These are phyloP conservation scores for Taxidea taxus DNA, from an alignment of 2,113 vertebrate species.

Conservation along the genomic window DNA sequence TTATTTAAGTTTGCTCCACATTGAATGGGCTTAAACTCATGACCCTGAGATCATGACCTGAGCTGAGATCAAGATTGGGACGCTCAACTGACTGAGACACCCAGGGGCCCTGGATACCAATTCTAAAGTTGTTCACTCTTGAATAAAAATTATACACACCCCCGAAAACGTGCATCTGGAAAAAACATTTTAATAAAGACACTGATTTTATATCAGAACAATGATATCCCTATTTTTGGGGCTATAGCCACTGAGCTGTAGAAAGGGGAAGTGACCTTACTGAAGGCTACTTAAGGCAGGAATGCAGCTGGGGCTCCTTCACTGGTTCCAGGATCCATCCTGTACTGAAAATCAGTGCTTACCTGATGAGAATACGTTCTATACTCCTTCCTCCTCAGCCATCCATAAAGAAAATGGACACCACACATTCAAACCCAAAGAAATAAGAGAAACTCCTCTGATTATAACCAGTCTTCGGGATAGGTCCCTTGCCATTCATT, in stretches of 20 bases:
- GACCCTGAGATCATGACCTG: neutral
- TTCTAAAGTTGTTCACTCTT: conserved; percentile 9
- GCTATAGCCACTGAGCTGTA: neutral
- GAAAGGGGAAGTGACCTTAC: neutral
- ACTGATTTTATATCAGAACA: neutral
- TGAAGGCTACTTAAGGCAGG: neutral
- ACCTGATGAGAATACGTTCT: neutral
- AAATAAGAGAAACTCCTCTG: neutral
- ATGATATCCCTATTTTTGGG: neutral
- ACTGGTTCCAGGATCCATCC: neutral
- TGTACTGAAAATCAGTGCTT: neutral
- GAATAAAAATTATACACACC: neutral
- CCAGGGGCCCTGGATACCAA: neutral
- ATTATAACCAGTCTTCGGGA: neutral
- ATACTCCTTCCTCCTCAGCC: neutral
- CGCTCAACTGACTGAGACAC: neutral
- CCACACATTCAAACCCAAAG: neutral
- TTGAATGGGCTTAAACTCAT: neutral
- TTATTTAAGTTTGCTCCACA: neutral
- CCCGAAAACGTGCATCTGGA: neutral
- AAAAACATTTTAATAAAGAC: neutral
- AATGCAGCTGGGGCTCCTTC: neutral
- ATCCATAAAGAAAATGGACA: neutral
- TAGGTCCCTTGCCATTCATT: neutral
- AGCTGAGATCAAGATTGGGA: neutral